phyloP scores from a whole-genome alignment of 1,140 invertebrate species.

The Pissodes strobi region DNA sequence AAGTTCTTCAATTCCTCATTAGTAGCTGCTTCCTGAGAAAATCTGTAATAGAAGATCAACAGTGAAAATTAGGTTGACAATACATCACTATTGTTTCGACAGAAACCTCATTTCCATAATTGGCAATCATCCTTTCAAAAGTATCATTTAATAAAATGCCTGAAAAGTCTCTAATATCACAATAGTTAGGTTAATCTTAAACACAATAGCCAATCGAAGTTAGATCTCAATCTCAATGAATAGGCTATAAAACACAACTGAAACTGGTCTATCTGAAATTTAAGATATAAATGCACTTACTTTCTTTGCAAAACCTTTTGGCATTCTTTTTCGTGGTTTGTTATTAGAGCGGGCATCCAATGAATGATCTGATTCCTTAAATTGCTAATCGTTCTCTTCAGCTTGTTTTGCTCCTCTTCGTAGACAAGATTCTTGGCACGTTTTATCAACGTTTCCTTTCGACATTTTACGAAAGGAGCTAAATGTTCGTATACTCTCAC shows the following conservation, averaged over 20 bases:
- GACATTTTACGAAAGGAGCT: constrained; percentile 66
- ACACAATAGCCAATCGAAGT: no score
- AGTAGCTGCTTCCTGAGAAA: constrained; percentile 39
- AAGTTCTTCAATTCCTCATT: constrained; percentile 56
- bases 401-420: constrained; percentile 63
- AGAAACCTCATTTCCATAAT: no score
- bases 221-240: no score
- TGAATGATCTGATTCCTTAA: constrained; percentile 62
- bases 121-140: no score
- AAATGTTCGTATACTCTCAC: constrained; percentile 67
- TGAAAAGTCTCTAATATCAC: no score
- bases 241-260: no score
- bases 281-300: constrained; percentile 58
- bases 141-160: no score
- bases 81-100: no score
- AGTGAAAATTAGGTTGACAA: no score
- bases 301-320: constrained; percentile 62
- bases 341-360: constrained; percentile 63
- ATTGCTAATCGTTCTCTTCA: constrained; percentile 56
- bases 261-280: no score
- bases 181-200: no score
- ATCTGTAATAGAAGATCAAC: no score
- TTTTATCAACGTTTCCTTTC: constrained; percentile 70
- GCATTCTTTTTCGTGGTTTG: constrained; percentile 64
- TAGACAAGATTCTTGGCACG: constrained; percentile 68